These are phyloP conservation scores for Campylomormyrus tamandua DNA, from an alignment of 2,113 vertebrate species.

Conservation along the genomic window DNA sequence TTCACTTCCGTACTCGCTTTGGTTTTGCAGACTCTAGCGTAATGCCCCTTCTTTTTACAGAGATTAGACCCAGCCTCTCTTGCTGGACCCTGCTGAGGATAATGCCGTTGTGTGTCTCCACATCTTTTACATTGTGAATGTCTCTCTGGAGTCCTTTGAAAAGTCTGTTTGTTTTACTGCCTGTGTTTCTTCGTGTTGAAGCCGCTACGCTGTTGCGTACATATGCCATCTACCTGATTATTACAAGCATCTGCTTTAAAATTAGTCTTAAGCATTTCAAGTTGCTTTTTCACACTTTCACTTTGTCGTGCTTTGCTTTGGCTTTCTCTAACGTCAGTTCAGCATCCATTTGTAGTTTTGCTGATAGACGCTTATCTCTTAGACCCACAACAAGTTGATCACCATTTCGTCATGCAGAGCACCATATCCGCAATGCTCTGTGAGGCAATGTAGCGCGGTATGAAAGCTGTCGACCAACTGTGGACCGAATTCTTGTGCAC, in stretches of 20 bases:
- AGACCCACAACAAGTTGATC: background rate
- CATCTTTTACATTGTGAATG: background rate
- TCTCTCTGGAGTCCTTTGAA: background rate
- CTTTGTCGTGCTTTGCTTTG: background rate
- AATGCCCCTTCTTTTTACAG: background rate
- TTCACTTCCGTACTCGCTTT: background rate
- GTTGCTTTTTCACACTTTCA: background rate
- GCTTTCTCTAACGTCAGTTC: constrained; percentile 6
- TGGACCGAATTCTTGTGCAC: background rate
- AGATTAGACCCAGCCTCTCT: background rate
- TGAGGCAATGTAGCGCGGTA: background rate
- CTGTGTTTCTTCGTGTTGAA: background rate
- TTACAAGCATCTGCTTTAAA: constrained; percentile 28
- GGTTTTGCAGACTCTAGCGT: background rate
- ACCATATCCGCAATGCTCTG: background rate
- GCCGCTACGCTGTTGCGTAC: background rate
- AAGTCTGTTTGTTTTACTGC: background rate
- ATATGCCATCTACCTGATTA: background rate
- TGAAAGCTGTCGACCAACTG: background rate
- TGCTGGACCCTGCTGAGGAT: background rate
- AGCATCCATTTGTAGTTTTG: background rate
- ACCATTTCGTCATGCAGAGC: background rate
- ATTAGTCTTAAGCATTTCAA: background rate
- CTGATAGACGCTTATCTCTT: background rate
- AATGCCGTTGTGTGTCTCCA: background rate